Base-by-base conservation (phyloP, 1,140 invertebrate species). In the Drosophila ambigua region DNA sequence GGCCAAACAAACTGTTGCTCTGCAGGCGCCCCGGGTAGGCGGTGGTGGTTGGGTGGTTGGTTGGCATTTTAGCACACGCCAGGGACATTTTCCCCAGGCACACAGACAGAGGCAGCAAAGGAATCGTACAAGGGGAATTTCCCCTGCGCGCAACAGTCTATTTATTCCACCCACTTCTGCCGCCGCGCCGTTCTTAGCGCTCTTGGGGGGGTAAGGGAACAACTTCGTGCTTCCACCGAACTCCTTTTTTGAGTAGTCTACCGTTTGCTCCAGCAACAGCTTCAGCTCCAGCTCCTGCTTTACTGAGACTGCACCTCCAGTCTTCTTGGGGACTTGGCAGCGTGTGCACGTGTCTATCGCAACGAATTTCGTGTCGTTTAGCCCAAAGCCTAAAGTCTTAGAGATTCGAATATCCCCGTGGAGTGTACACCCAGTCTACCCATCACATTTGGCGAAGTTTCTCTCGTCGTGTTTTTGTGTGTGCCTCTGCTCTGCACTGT, bases 291-390 rank as follows among this genome's bases (percentile, higher is more conserved):
- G 53, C 44, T 20, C 26, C 26, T 67, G 62, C 31, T 11, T 11
- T 9, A 35, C 31, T 4, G 35, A 39, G 35, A 39, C 35, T 62
- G 46, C 58, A 45, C 57, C 76, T 76, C 44, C 66, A 87, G 83
- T 87, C 83, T 87, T 88, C 75, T 87, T 78, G 75, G 79, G 83
- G 83, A 87, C 83, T 88, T 88, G 72, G 80, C 51, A 83, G 83
- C 68, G 83, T 83, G 64, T 79, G 64, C 75, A 78, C 79, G 83
- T 77, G 64, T 60, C 20, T 45, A 46, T 51, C 73, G 73, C 72
- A 73, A 74, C 53, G 61, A 65, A 49, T 65, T 74, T 49, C 72
- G 61, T 24, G 72, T 45, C 24, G 53, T 51, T 39, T 35, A 24
- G 43, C 26, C 31, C 26, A 9, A 23, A 26, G 48, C 2, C 20